Conservation (phyloP, 92 coral and sea anemone species). For the Porites cylindrica region DNA sequence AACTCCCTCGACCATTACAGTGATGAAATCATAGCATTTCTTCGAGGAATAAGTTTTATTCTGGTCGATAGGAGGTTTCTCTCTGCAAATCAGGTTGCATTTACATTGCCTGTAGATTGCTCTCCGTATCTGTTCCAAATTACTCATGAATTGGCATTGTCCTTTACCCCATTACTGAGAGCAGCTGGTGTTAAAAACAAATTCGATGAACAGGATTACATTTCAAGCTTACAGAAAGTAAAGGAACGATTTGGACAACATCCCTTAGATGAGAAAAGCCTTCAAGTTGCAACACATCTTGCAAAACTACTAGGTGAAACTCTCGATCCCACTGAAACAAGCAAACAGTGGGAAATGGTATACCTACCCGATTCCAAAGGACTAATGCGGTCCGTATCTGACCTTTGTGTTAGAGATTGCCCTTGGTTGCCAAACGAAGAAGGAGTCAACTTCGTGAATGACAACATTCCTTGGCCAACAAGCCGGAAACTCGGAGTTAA, state of each 20-base stretch:
- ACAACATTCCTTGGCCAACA: slow-evolving; percentile 39
- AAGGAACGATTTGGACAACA: background rate
- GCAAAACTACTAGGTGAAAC: slow-evolving; percentile 1
- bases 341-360: slow-evolving; percentile 8
- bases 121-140: slow-evolving; percentile 50
- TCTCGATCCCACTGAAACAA: background rate
- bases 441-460: slow-evolving; percentile 52
- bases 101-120: slow-evolving; percentile 8
- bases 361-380: slow-evolving; percentile 65
- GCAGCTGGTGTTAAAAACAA: slow-evolving; percentile 41
- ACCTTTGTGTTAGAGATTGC: slow-evolving; percentile 70
- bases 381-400: slow-evolving; percentile 26
- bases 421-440: slow-evolving; percentile 61
- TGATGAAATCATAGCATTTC: no score
- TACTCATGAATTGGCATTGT: no score
- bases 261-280: background rate
- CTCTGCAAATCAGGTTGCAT: slow-evolving; percentile 44
- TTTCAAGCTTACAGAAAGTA: slow-evolving; percentile 20
- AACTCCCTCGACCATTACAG: no score
- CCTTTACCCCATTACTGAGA: slow-evolving; percentile 5
- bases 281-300: slow-evolving; percentile 12
- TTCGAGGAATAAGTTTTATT: slow-evolving; percentile 16
- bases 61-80: slow-evolving; percentile 40
- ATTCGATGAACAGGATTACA: slow-evolving; percentile 51
- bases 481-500: slow-evolving; percentile 70